Conservation (phyloP, 1,140 invertebrate genomes). For the Bombus sylvicola region DNA sequence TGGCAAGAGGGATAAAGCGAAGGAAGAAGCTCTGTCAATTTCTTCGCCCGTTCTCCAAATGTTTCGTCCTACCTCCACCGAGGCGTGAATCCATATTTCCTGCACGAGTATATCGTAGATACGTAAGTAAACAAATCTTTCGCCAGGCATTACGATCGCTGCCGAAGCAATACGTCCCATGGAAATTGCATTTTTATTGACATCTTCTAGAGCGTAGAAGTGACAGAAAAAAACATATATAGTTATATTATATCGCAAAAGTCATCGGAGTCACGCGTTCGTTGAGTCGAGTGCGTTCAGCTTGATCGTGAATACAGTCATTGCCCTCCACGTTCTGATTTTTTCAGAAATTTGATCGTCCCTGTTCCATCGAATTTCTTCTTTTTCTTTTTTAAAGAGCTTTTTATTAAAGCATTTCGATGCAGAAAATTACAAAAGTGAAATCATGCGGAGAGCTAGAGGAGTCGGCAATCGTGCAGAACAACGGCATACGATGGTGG, state of each 20-base stretch:
- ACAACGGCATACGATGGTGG: not conserved
- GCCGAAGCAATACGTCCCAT: not conserved
- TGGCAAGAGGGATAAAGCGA: too few relatives aligned
- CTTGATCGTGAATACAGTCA: not conserved
- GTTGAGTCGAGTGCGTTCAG: not conserved
- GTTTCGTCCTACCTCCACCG: conserved; percentile 15
- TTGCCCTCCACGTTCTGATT: not conserved
- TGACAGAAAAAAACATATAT: not conserved
- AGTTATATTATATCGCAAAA: not conserved
- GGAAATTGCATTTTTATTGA: conserved; percentile 51
- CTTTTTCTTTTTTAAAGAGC: not conserved
- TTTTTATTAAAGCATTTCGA: not conserved
- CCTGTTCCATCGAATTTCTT: not conserved
- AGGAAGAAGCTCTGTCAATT: conserved; percentile 54
- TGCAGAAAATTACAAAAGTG: conserved; percentile 35
- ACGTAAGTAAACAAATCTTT: conserved; percentile 47
- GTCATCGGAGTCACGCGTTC: conserved; percentile 11
- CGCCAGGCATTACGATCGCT: conserved; percentile 2
- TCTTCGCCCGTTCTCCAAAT: conserved; percentile 30
- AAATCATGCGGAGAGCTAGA: not conserved
- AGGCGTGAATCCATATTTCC: conserved; percentile 44
- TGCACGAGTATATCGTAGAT: conserved; percentile 18
- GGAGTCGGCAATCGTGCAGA: not conserved
- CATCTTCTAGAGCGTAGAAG: not conserved
- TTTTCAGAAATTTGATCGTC: not conserved